Base-by-base conservation (phyloP, 2,113 vertebrate genomes). In the Hippocampus abdominalis region DNA sequence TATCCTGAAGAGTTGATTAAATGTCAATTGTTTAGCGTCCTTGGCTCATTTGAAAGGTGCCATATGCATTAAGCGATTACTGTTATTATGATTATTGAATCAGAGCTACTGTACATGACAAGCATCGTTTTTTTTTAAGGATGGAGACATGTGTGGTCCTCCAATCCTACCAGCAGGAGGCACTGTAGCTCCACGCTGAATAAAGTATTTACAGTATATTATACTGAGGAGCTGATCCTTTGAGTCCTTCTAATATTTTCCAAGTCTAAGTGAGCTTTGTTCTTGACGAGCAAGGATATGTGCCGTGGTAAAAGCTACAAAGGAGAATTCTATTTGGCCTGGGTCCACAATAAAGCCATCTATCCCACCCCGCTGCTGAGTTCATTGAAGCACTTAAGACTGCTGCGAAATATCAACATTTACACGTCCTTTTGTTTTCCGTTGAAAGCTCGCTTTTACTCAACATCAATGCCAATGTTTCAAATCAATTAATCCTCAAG, bases 171-270 rank as follows among this genome's bases (percentile, higher is more conserved):
- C 92, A 89, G 75, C 21, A 74, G 91, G 86, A 84, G 92, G 89
- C 90, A 88, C 86, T 92, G 79, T 91, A 88, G 88, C 81, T 88
- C 87, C 75, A 64, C 4, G 40, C 4, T 46, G 66, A 49, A 48
- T 25, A 57, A 13, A 21, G 21, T 36, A 23, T 51, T 29, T 53
- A 13, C 4, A 36, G 12, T 32, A 16, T 2, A 16, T 2, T 18
- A 2, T 32, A 44, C n/a, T 8, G 4, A 46, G 7, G 3, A 16
- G n/a, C 42, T 46, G 15, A 12, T 4, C 57, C 51, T 77, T 59
- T 2, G 62, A 74, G 69, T 68, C 71, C 77, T 77, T 77, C 59
- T 71, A 60, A 67, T 60, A 71, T 79, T 82, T 79, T 68, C 16
- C 67, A 79, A 75, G 53, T 77, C 75, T 76, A 84, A 71, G 68